phyloP scores from a whole-genome alignment of 2,888 invertebrate species.

The Thysanoteuthis rhombus region DNA sequence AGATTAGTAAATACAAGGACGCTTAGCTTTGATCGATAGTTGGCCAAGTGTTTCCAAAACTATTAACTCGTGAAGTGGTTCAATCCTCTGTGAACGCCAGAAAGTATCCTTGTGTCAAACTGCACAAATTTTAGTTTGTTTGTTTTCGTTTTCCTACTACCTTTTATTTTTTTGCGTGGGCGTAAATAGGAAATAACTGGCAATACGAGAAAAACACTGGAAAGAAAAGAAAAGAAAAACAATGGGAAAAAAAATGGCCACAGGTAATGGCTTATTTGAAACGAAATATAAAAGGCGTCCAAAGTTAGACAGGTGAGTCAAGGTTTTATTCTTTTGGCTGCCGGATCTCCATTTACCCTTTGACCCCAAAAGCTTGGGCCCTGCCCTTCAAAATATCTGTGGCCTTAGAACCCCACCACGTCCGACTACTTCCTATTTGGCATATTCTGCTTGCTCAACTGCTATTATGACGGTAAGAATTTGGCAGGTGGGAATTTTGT shows the following conservation, averaged over 20 bases:
- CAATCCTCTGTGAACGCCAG: too few species aligned
- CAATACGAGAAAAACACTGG: background rate
- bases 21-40: too few species aligned
- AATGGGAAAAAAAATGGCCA: background rate
- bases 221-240: background rate
- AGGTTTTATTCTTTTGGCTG: background rate
- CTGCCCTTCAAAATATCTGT: background rate
- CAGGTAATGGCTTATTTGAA: background rate
- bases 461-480: background rate
- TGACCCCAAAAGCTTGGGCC: background rate
- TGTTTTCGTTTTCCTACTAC: background rate
- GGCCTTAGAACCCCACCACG: background rate
- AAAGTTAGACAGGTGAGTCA: background rate
- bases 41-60: too few species aligned
- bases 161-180: background rate
- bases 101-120: too few species aligned
- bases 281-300: background rate
- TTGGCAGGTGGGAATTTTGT: background rate
- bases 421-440: background rate
- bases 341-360: background rate
- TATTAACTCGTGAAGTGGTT: too few species aligned
- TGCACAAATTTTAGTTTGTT: background rate
- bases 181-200: background rate
- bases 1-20: too few species aligned
- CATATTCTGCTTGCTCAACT: background rate